These are phyloP conservation scores for Triplophysa bombifrons DNA, from an alignment of 2,797 vertebrate genomes.

Conservation along the genomic window DNA sequence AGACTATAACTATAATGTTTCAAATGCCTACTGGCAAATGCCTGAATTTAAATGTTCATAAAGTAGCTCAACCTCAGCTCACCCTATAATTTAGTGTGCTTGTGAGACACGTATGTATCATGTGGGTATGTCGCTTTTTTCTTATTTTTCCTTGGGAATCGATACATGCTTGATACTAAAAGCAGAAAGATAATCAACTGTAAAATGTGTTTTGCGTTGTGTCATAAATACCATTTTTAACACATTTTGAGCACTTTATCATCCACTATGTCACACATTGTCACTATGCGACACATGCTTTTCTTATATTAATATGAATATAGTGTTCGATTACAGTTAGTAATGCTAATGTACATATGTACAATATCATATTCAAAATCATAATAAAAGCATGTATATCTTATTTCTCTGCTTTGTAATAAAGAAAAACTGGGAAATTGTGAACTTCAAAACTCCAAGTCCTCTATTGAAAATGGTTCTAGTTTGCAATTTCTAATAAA, in stretches of 20 bases:
- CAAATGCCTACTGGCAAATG: constrained; percentile 45
- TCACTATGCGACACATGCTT: too few species aligned
- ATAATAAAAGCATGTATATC: too few species aligned
- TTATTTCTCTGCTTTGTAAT: too few species aligned
- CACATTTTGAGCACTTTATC: too few species aligned
- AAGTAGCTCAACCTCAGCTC: constrained; percentile 30
- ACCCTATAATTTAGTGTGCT: constrained; percentile 51
- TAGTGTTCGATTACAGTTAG: too few species aligned
- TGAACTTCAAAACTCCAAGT: too few species aligned
- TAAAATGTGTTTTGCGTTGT: neutral
- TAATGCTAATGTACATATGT: neutral
- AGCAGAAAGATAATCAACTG: neutral
- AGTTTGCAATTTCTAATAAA: neutral
- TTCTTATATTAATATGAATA: too few species aligned
- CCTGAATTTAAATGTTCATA: constrained; percentile 49
- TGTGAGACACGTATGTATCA: constrained; percentile 33
- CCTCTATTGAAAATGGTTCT: neutral
- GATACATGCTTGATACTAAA: neutral
- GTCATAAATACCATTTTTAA: neutral
- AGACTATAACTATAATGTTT: constrained; percentile 47
- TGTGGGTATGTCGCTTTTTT: neutral
- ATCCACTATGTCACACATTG: too few species aligned
- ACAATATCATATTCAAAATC: too few species aligned
- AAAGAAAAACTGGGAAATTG: too few species aligned
- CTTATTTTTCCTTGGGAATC: neutral